Evolutionary conservation across 2,888 invertebrate species (phyloP).

Genomic region (Tanaodytes sp.): DNA sequence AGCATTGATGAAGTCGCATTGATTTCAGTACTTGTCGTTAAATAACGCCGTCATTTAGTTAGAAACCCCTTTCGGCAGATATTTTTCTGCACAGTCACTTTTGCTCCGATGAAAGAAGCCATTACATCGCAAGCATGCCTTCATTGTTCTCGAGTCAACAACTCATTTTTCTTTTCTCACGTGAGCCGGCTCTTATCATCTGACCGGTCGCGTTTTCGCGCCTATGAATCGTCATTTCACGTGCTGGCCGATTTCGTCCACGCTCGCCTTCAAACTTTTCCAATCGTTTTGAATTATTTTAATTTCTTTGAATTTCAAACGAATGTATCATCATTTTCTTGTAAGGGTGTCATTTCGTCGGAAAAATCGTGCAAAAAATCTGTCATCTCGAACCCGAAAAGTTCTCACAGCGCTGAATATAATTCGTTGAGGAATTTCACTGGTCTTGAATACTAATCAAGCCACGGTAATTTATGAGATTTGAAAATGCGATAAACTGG

Average conservation of each 20-base stretch:
- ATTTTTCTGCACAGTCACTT: conserved; percentile 54
- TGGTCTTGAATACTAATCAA: too few relatives aligned
- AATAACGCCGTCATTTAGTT: conserved; percentile 49
- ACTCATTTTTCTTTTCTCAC: conserved; percentile 51
- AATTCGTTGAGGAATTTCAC: too few relatives aligned
- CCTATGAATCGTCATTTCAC: conserved; percentile 29
- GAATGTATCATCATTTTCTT: too few relatives aligned
- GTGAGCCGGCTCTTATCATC: conserved; percentile 36
- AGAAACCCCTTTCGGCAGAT: conserved; percentile 43
- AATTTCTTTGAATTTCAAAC: too few relatives aligned
- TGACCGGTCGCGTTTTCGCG: conserved; percentile 38
- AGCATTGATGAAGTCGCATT: conserved; percentile 48
- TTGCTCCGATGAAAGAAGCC: conserved; percentile 43
- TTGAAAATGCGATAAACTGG: too few relatives aligned
- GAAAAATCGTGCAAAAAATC: too few relatives aligned
- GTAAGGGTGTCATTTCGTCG: too few relatives aligned
- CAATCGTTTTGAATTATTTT: too few relatives aligned
- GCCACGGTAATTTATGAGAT: too few relatives aligned
- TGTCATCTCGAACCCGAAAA: too few relatives aligned
- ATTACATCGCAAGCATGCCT: conserved; percentile 48
- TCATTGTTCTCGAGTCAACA: conserved; percentile 54
- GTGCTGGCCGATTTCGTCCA: not conserved
- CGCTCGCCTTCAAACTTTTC: too few relatives aligned
- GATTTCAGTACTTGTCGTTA: conserved; percentile 50
- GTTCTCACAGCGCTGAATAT: too few relatives aligned